Evolutionary conservation across 2,797 vertebrate species (phyloP).

Genomic region (Lemur catta): DNA sequence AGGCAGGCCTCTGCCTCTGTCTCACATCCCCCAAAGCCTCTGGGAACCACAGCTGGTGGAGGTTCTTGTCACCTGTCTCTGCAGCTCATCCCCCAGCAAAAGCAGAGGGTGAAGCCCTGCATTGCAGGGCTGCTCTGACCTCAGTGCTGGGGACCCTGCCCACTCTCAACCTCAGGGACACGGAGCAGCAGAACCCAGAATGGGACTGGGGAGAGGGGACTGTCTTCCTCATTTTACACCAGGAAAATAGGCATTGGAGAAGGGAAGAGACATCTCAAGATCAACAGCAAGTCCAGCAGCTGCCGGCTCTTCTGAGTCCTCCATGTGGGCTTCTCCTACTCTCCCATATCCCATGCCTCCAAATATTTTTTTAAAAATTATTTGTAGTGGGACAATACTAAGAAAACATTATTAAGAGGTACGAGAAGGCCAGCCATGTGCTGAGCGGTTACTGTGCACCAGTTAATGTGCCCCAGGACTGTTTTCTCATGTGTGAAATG

Average conservation of each 20-base stretch:
- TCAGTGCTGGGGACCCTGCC: not conserved
- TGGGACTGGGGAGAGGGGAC: not conserved
- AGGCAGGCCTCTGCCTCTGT: not conserved
- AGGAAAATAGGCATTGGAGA: not conserved
- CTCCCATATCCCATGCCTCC: not conserved
- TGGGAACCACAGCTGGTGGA: not conserved
- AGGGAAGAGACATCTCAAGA: not conserved
- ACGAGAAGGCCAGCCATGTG: not conserved
- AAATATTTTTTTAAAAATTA: not conserved
- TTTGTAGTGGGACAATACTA: not conserved
- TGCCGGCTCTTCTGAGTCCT: not conserved
- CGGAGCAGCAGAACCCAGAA: not conserved
- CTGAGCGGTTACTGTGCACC: rapidly evolving
- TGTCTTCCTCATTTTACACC: not conserved
- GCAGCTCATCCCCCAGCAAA: not conserved
- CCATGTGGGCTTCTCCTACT: rapidly evolving
- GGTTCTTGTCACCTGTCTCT: not conserved
- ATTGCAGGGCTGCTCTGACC: not conserved
- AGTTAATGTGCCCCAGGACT: not conserved
- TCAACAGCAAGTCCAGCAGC: not conserved
- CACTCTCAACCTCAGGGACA: too few species aligned
- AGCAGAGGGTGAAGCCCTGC: not conserved
- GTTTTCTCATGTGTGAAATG: not conserved
- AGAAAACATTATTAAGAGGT: not conserved
- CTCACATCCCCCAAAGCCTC: too few species aligned